A percentile compares a stretch with the other conserved stretches of the same genome.
These are phyloP conservation scores for Philopedon plagiatum DNA, from an alignment of 2,888 invertebrate species.

Conservation along the genomic window DNA sequence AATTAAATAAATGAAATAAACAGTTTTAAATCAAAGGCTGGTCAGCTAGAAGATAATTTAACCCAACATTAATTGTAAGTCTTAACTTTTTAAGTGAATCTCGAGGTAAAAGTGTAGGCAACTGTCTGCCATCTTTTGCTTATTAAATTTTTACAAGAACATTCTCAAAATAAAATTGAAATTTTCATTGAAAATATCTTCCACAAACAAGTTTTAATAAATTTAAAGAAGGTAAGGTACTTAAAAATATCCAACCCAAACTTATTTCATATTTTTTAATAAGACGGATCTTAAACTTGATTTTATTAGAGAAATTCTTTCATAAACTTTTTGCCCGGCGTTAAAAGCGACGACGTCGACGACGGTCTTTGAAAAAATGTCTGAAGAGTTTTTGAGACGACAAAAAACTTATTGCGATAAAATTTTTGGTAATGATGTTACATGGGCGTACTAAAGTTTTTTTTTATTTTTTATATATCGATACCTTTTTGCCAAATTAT, in stretches of 20 bases:
- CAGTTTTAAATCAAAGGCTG: too few relatives aligned
- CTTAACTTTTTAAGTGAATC: too few relatives aligned
- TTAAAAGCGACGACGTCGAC: constrained; percentile 12
- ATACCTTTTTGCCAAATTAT: too few relatives aligned
- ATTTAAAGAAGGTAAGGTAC: not conserved
- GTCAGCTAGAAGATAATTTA: too few relatives aligned
- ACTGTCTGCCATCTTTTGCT: not conserved
- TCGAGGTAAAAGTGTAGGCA: too few relatives aligned
- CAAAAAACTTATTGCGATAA: constrained; percentile 1
- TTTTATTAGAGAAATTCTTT: constrained; percentile 13
- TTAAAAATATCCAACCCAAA: constrained; percentile 1
- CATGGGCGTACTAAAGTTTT: not conserved
- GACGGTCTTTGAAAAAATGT: constrained; percentile 2
- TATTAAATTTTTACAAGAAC: not conserved
- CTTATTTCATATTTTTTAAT: constrained; percentile 19
- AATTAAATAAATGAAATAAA: too few relatives aligned
- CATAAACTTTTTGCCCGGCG: not conserved
- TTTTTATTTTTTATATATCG: not conserved
- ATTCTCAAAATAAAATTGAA: not conserved
- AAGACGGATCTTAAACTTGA: constrained; percentile 1
- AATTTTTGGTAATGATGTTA: not conserved
- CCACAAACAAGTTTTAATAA: constrained; percentile 3
- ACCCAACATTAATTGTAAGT: too few relatives aligned
- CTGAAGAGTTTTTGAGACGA: constrained; percentile 4
- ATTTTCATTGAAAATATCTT: not conserved